Conservation (phyloP, 92 coral and sea anemone species). For the Heliopora coerulea region DNA sequence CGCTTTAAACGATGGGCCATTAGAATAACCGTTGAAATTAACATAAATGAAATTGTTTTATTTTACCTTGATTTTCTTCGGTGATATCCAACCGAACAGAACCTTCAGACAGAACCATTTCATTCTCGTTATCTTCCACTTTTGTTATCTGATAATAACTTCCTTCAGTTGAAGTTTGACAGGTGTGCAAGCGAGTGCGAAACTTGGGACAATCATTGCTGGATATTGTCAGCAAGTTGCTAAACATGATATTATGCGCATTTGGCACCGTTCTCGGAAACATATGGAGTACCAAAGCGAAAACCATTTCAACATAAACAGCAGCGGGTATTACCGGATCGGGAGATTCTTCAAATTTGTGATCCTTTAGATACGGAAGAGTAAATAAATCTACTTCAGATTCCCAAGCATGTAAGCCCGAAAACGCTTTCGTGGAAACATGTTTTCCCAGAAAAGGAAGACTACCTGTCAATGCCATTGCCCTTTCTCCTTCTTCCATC, state of each 20-base stretch:
- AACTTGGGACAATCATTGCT: slow-evolving; percentile 45
- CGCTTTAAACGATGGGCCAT: too few relatives aligned
- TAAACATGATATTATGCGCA: slow-evolving; percentile 38
- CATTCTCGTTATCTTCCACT: not conserved
- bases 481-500: not conserved
- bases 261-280: slow-evolving; percentile 45
- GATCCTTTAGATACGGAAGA: slow-evolving; percentile 55
- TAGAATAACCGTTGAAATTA: too few relatives aligned
- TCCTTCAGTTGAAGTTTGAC: not conserved
- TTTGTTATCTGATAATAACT: slow-evolving; percentile 15
- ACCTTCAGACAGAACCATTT: slow-evolving; percentile 26
- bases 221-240: slow-evolving; percentile 44
- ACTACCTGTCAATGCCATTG: not conserved
- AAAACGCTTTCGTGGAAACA: slow-evolving; percentile 45
- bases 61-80: not conserved
- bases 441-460: slow-evolving; percentile 50
- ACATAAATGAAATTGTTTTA: too few relatives aligned
- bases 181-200: slow-evolving; percentile 2
- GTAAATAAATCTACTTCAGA: slow-evolving; percentile 56
- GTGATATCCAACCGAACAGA: not conserved
- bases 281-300: slow-evolving; percentile 57
- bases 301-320: slow-evolving; percentile 55
- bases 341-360: slow-evolving; percentile 43
- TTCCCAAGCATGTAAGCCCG: slow-evolving; percentile 63
- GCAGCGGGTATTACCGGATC: slow-evolving; percentile 60